A percentile compares a stretch with the other conserved stretches of the same genome.
Conservation (phyloP, 1,140 invertebrate species). For the Metopolophium dirhodum region DNA sequence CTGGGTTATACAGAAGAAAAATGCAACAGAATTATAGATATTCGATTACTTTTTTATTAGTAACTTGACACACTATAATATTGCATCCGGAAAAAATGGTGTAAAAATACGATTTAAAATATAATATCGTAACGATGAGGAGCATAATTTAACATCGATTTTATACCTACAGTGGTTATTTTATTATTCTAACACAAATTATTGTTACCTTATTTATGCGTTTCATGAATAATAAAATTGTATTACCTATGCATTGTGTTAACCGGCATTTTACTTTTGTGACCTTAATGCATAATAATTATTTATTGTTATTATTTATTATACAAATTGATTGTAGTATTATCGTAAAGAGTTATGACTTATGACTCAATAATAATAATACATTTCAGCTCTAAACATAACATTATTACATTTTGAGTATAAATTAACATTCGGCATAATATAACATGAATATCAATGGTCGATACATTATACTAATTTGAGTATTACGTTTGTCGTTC, state of each 20-base stretch:
- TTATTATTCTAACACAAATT: constrained; percentile 2
- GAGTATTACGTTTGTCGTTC: background rate
- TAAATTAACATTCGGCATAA: background rate
- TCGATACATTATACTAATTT: background rate
- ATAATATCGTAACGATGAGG: background rate
- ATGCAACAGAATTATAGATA: background rate
- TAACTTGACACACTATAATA: background rate
- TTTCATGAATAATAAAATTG: background rate
- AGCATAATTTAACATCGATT: background rate
- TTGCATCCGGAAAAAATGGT: background rate
- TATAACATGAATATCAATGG: background rate
- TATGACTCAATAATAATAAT: background rate
- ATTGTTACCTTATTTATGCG: background rate
- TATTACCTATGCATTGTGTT: background rate
- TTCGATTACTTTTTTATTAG: background rate
- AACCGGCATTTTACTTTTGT: background rate
- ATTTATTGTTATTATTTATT: background rate
- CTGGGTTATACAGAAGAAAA: background rate
- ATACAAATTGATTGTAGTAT: background rate
- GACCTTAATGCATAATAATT: background rate
- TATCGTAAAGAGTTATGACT: background rate
- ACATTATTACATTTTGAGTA: background rate
- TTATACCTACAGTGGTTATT: background rate
- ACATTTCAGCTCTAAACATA: background rate
- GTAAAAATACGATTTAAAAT: background rate